These are phyloP conservation scores for Callopanchax toddi DNA, from an alignment of 2,113 vertebrate genomes.

Conservation along the genomic window DNA sequence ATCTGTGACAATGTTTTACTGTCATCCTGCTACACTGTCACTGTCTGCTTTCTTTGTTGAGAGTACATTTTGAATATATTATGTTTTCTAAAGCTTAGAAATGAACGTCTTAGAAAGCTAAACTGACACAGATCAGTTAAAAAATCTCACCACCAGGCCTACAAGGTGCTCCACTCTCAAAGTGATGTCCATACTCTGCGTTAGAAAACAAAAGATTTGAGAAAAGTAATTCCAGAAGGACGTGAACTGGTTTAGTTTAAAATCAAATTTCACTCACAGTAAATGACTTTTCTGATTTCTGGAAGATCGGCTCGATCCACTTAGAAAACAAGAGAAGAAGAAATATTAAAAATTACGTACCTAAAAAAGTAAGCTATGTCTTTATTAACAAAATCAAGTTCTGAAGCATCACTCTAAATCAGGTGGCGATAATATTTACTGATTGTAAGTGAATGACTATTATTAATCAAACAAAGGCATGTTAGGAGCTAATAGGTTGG, in stretches of 20 bases:
- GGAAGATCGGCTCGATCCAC: conserved; percentile 70
- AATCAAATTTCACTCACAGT: conserved; percentile 46
- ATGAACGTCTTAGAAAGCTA: background rate
- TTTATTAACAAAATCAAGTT: too few relatives aligned
- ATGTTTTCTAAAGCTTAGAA: background rate
- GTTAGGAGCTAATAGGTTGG: too few relatives aligned
- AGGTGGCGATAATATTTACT: too few relatives aligned
- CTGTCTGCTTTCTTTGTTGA: too few relatives aligned
- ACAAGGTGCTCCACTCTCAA: conserved; percentile 57
- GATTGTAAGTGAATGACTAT: too few relatives aligned
- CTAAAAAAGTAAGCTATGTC: too few relatives aligned
- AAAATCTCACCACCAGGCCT: conserved; percentile 58
- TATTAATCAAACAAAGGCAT: too few relatives aligned
- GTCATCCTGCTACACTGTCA: too few relatives aligned
- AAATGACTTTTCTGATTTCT: conserved; percentile 57
- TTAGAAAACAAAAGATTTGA: conserved; percentile 23
- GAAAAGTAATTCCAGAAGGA: background rate
- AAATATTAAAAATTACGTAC: too few relatives aligned
- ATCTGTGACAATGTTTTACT: too few relatives aligned
- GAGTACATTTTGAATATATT: too few relatives aligned
- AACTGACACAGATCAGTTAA: background rate
- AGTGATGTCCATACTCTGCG: conserved; percentile 51
- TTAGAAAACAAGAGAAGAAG: conserved; percentile 10
- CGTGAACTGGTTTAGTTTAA: background rate
- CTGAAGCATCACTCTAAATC: too few relatives aligned